phyloP scores from a whole-genome alignment of 2,888 invertebrate species.

The Coleophora deauratella region DNA sequence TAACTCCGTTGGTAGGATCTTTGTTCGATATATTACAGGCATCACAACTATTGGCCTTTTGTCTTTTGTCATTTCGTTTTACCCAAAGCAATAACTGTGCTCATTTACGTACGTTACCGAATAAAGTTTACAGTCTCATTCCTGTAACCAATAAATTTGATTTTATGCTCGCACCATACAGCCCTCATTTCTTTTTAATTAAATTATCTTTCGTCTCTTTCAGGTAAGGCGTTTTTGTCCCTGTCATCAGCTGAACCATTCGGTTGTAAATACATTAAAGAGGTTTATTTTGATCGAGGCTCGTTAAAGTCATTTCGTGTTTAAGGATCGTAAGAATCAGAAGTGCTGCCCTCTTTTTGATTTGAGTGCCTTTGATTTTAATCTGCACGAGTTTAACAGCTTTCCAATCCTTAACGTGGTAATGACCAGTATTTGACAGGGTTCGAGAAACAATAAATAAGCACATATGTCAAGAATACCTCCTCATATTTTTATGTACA shows the following conservation, averaged over 20 bases:
- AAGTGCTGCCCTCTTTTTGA: no score
- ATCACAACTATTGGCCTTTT: no score
- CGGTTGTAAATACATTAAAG: conserved; percentile 16
- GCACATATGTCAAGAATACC: no score
- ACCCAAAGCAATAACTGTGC: conserved; percentile 2
- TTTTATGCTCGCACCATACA: conserved; percentile 20
- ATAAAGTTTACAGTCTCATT: conserved; percentile 28
- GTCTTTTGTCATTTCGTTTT: no score
- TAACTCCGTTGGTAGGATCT: no score
- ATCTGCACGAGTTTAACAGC: no score
- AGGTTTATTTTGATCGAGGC: conserved; percentile 15
- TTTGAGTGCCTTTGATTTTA: no score
- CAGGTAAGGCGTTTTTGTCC: conserved; percentile 35
- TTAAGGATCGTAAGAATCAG: conserved; percentile 12
- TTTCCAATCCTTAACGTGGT: no score
- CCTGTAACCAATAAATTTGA: conserved; percentile 25
- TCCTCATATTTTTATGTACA: no score
- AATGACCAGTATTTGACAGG: no score
- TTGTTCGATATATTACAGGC: no score
- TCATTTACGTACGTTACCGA: conserved; percentile 23
- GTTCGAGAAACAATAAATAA: no score
- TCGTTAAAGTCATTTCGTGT: conserved; percentile 18
- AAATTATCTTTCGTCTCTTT: conserved; percentile 29
- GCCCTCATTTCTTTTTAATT: conserved; percentile 30
- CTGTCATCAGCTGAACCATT: conserved; percentile 8